These are phyloP conservation scores for Cantharis rufa DNA, from an alignment of 2,888 invertebrate species.

Conservation along the genomic window DNA sequence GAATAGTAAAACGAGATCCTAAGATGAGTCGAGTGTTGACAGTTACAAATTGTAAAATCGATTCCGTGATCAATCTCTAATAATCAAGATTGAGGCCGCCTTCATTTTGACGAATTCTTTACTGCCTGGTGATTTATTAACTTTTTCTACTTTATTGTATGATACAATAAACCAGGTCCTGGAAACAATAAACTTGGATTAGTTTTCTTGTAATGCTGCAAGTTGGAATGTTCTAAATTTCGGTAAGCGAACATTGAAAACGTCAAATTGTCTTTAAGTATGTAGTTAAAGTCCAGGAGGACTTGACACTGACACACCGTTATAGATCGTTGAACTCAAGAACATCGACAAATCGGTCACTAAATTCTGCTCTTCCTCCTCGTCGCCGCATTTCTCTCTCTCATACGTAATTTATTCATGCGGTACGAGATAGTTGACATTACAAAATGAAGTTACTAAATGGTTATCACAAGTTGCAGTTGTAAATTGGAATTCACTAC, in stretches of 20 bases:
- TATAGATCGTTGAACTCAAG: constrained; percentile 34
- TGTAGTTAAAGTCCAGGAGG: constrained; percentile 16
- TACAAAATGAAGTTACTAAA: constrained; percentile 24
- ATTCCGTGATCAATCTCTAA: constrained; percentile 33
- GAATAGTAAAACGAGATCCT: constrained; percentile 11
- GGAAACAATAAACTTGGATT: neutral
- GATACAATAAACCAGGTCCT: neutral
- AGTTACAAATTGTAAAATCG: constrained; percentile 34
- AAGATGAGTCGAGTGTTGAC: constrained; percentile 30
- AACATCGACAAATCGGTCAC: constrained; percentile 29
- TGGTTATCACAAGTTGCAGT: constrained; percentile 16
- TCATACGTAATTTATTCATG: constrained; percentile 4
- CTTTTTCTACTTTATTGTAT: neutral
- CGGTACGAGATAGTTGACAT: constrained; percentile 13
- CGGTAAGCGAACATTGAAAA: neutral
- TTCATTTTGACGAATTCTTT: constrained; percentile 9
- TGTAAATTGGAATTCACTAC: constrained; percentile 21
- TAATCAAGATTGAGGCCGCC: constrained; percentile 27
- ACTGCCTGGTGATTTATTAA: neutral
- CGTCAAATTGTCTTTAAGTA: constrained; percentile 20
- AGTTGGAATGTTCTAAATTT: constrained; percentile 12
- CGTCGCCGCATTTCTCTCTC: neutral
- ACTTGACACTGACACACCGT: constrained; percentile 33
- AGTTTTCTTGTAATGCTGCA: neutral
- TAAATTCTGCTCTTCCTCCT: constrained; percentile 18